Base-by-base conservation (phyloP, 2,113 vertebrate genomes). In the Tetrax tetrax region DNA sequence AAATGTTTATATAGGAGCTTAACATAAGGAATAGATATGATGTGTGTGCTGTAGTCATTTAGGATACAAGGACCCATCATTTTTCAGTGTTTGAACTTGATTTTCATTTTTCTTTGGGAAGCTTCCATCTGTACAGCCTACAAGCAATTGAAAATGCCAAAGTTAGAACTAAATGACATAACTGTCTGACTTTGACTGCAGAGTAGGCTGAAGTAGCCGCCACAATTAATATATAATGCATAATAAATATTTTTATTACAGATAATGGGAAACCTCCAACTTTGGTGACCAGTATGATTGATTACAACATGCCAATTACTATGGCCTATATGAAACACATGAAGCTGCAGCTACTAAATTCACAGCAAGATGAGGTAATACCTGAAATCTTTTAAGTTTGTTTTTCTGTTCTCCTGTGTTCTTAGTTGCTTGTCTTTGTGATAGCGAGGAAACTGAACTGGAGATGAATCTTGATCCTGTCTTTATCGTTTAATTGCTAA, bases 301-400 rank as follows among this genome's bases (percentile, higher is more conserved):
- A 99, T 96, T 99, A 99, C 95, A 99, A 99, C 83, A 98, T 99
- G 98, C 98, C 98, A 56, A 99, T 99, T 90, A 99, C 98, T 84
- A 99, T 99, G 98, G 98, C 98, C 63, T 99, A 99, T 53, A 99
- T 99, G 98, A 99, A 99, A 93, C 98, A 99, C 82, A 98, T 99
- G 98, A 98, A 98, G 60, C 87, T 99, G 33, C 98, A 98, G 94
- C 97, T 99, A 82, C 93, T 99, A 45, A 98, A 98, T 89, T 98
- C 98, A 51, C 98, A 98, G 61, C 98, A 98, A 96, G 98, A 99
- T 64, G 98, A 99, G 98, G 98, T 99, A 98, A 98, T 89, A 59
- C 54, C 4, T 74, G 54, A 86, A 89, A 53, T 65, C 9, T 47
- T 70, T 70, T 7, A 63, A 81, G 27, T 35, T 54, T 60, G 28